Conservation (phyloP, 2,888 invertebrate species). For the Lithophane socia region DNA sequence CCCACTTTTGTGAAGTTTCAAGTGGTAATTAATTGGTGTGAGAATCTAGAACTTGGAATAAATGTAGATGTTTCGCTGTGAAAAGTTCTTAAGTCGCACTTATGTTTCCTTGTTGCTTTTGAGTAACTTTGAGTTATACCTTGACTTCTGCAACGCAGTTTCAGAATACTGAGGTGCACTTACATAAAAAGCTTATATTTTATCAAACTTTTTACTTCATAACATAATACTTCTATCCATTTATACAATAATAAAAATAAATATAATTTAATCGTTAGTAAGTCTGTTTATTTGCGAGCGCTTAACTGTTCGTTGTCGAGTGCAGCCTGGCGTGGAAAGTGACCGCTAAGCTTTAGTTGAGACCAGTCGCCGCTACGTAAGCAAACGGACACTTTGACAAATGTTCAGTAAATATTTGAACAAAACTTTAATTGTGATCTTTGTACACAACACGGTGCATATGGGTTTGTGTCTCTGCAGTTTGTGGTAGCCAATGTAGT, state of each 20-base stretch:
- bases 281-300: slow-evolving; percentile 60
- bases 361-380: slow-evolving; percentile 43
- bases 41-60: slow-evolving; percentile 49
- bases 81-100: slow-evolving; percentile 15
- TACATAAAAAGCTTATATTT: background rate
- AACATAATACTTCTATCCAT: background rate
- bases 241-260: slow-evolving; percentile 21
- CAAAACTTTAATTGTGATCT: slow-evolving; percentile 43
- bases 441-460: background rate
- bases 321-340: slow-evolving; percentile 48
- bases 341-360: slow-evolving; percentile 57
- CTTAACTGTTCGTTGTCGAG: slow-evolving; percentile 39
- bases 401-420: slow-evolving; percentile 56
- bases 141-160: slow-evolving; percentile 16
- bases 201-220: background rate
- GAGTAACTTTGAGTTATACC: slow-evolving; percentile 9
- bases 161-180: background rate
- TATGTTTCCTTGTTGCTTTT: slow-evolving; percentile 16
- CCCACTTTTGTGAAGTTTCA: slow-evolving; percentile 59
- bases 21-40: slow-evolving; percentile 64
- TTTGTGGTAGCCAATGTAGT: background rate
- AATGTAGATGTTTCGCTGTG: slow-evolving; percentile 47
- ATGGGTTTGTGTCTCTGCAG: background rate
- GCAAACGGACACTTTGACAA: slow-evolving; percentile 57
- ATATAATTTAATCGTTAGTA: slow-evolving; percentile 49